Conservation (phyloP, 35 echinoderm and acorn worm species). For the Apostichopus parvimensis region DNA sequence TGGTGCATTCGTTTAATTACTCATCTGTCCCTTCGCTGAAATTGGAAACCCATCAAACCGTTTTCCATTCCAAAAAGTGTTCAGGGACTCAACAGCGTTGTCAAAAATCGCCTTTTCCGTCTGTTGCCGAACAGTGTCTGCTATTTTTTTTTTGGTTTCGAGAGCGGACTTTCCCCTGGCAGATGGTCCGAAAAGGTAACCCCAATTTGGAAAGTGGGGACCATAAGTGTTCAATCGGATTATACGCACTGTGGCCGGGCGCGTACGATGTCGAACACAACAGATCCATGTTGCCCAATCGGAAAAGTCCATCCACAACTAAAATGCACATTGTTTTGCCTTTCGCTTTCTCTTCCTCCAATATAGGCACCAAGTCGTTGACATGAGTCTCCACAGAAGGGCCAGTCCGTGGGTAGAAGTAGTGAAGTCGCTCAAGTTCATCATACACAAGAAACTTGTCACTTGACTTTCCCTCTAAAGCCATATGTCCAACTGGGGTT, state of each 20-base stretch:
- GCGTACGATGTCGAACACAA: slow-evolving; percentile 36
- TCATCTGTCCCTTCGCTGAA: neutral
- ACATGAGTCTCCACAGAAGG: slow-evolving; percentile 15
- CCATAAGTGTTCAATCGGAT: slow-evolving; percentile 67
- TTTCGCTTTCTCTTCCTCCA: neutral
- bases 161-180: slow-evolving; percentile 41
- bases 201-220: slow-evolving; percentile 47
- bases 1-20: slow-evolving; percentile 23
- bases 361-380: slow-evolving; percentile 39
- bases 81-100: slow-evolving; percentile 39
- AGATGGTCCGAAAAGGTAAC: slow-evolving; percentile 50
- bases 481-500: slow-evolving; percentile 60
- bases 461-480: neutral
- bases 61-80: slow-evolving; percentile 25
- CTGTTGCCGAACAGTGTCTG: neutral
- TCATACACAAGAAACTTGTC: neutral
- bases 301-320: slow-evolving; percentile 47
- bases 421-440: slow-evolving; percentile 45
- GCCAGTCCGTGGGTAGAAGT: slow-evolving; percentile 2
- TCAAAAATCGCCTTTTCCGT: slow-evolving; percentile 47
- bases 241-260: slow-evolving; percentile 52
- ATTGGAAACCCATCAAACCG: slow-evolving; percentile 42
- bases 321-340: neutral
- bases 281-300: slow-evolving; percentile 46
- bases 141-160: neutral